These are phyloP conservation scores for Hemicordylus capensis DNA, from an alignment of 2,113 vertebrate genomes.

Conservation along the genomic window DNA sequence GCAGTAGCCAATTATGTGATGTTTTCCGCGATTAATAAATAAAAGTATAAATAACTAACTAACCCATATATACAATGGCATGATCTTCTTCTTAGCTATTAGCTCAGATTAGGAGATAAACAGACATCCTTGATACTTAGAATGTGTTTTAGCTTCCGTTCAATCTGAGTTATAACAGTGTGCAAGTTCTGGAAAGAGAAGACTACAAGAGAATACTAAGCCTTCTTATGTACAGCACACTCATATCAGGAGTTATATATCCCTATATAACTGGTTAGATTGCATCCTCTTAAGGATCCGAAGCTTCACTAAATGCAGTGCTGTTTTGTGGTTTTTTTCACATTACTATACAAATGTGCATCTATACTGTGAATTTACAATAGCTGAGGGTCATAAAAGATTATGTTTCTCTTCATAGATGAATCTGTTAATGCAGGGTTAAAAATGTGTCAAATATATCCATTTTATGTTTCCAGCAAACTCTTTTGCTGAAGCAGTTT, in stretches of 20 bases:
- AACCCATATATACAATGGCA: too few species aligned
- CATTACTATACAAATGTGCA: not conserved
- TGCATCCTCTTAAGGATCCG: not conserved
- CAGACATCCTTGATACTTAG: not conserved
- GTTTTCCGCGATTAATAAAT: too few species aligned
- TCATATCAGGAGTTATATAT: too few species aligned
- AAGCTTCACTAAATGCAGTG: not conserved
- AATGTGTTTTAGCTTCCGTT: not conserved
- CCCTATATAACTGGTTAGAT: too few species aligned
- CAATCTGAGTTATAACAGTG: not conserved
- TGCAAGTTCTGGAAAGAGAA: too few species aligned
- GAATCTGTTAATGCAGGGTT: conserved; percentile 38
- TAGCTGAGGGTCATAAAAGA: not conserved
- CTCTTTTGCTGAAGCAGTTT: conserved; percentile 51
- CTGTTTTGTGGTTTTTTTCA: not conserved
- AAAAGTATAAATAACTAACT: too few species aligned
- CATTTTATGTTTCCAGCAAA: not conserved
- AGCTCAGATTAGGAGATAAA: not conserved
- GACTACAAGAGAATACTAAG: too few species aligned
- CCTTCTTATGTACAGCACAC: too few species aligned
- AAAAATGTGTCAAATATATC: conserved; percentile 48
- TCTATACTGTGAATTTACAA: not conserved
- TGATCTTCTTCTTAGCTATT: too few species aligned
- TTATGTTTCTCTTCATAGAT: not conserved
- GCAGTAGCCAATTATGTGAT: too few species aligned